phyloP scores from a whole-genome alignment of 1,140 invertebrate species.

The Drosophila rhopaloa region DNA sequence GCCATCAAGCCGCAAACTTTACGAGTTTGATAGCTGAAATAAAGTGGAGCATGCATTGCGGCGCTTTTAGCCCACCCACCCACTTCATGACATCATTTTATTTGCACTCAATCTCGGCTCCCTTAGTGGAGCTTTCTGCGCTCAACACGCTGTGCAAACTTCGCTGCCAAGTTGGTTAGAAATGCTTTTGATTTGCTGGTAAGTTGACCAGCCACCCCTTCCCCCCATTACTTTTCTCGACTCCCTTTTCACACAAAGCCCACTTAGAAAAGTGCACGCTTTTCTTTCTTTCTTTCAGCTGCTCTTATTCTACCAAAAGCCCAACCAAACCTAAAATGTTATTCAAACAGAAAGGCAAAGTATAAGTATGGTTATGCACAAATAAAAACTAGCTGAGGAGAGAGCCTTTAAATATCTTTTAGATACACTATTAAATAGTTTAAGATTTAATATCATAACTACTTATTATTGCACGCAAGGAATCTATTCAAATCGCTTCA shows the following conservation, averaged over 20 bases:
- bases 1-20: slow-evolving; percentile 78
- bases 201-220: slow-evolving; percentile 43
- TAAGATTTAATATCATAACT: background rate
- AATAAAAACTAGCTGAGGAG: background rate
- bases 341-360: slow-evolving; percentile 44
- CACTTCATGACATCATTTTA: slow-evolving; percentile 81
- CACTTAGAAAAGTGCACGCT: slow-evolving; percentile 40
- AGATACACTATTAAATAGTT: slow-evolving; percentile 20
- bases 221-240: slow-evolving; percentile 10
- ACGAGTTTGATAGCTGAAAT: slow-evolving; percentile 80
- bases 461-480: too few species aligned
- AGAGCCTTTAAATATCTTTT: background rate
- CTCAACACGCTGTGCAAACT: slow-evolving; percentile 50
- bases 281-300: slow-evolving; percentile 30
- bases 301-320: slow-evolving; percentile 31
- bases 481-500: too few species aligned
- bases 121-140: slow-evolving; percentile 33
- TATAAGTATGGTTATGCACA: background rate
- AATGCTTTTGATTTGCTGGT: slow-evolving; percentile 74
- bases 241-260: slow-evolving; percentile 32
- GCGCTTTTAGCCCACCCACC: slow-evolving; percentile 44
- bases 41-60: slow-evolving; percentile 77
- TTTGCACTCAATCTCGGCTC: slow-evolving; percentile 79
- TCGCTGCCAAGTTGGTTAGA: slow-evolving; percentile 63
- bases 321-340: slow-evolving; percentile 46